Percentiles rank a stretch among this genome's conserved stretches.
These are phyloP conservation scores for Charaxes varanes DNA, from an alignment of 1,140 invertebrate genomes.

Conservation along the genomic window DNA sequence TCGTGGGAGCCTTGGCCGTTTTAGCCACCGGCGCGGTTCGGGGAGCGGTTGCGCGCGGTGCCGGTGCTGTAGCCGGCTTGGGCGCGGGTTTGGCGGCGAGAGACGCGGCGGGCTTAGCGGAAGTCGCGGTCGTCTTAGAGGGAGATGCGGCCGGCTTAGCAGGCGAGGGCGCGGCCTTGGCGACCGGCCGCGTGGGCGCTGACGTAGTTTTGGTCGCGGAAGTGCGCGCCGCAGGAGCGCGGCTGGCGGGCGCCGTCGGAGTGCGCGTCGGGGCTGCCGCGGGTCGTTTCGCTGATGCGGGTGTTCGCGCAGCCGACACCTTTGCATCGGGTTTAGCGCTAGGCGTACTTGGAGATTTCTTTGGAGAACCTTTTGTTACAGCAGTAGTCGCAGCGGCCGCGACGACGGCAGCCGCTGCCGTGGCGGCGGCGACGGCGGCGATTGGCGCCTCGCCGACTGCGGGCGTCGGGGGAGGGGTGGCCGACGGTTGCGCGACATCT, in stretches of 20 bases:
- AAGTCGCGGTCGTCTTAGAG: conserved; percentile 23
- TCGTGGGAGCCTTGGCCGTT: conserved; percentile 38
- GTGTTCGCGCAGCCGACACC: conserved; percentile 25
- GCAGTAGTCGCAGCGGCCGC: conserved; percentile 36
- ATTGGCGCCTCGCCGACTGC: conserved; percentile 28
- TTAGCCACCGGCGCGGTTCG: conserved; percentile 16
- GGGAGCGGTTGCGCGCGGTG: conserved; percentile 7
- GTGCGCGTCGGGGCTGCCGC: conserved; percentile 20
- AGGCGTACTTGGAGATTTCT: conserved; percentile 38
- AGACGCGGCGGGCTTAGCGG: conserved; percentile 17
- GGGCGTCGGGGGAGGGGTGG: conserved; percentile 48
- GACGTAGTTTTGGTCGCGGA: conserved; percentile 21
- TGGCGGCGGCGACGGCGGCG: conserved; percentile 31
- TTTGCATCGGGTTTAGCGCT: conserved; percentile 29
- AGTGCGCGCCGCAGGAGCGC: conserved; percentile 15
- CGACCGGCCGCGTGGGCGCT: conserved; percentile 17
- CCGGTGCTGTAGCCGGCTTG: neutral
- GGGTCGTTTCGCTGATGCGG: conserved; percentile 25
- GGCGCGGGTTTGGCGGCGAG: conserved; percentile 18
- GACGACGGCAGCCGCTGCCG: conserved; percentile 31
- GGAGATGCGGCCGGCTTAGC: conserved; percentile 15
- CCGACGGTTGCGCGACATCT: conserved; percentile 30
- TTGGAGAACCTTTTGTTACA: conserved; percentile 30
- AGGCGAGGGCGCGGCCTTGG: conserved; percentile 29
- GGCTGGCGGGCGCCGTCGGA: conserved; percentile 17